Conservation (phyloP, 2,113 vertebrate genomes). For the Proteles cristata region DNA sequence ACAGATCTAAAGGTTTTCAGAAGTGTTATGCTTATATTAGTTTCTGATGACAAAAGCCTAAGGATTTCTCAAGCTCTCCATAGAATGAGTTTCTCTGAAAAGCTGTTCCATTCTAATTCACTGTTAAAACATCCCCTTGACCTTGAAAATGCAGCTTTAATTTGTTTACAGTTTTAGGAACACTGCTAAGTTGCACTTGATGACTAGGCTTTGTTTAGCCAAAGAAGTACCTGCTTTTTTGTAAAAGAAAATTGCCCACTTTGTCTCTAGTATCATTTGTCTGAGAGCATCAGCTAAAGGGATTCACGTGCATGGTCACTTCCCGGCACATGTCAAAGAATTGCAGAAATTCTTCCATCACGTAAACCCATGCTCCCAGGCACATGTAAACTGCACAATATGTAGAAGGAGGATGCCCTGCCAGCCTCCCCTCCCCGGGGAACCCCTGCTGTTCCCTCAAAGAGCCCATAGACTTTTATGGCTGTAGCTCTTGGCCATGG, state of each 20-base stretch:
- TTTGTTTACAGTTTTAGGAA: background rate
- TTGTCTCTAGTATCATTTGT: background rate
- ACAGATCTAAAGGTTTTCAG: background rate
- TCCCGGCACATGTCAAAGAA: background rate
- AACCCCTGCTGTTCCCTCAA: background rate
- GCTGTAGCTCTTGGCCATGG: fast-evolving
- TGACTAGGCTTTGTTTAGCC: background rate
- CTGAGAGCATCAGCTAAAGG: background rate
- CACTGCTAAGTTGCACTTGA: background rate
- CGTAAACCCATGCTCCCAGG: background rate
- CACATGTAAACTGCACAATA: fast-evolving
- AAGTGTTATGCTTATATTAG: background rate
- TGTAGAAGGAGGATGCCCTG: fast-evolving
- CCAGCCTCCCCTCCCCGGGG: background rate
- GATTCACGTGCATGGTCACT: background rate
- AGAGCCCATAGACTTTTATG: no score
- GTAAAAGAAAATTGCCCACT: background rate
- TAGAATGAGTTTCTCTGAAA: background rate
- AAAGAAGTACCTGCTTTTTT: background rate
- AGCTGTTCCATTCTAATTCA: background rate
- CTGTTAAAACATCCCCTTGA: background rate
- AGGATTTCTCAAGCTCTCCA: background rate
- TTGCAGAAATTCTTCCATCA: no score
- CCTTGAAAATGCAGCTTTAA: background rate
- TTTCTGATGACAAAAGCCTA: background rate